Conservation (phyloP, 2,797 vertebrate species). For the Peromyscus nudipes region DNA sequence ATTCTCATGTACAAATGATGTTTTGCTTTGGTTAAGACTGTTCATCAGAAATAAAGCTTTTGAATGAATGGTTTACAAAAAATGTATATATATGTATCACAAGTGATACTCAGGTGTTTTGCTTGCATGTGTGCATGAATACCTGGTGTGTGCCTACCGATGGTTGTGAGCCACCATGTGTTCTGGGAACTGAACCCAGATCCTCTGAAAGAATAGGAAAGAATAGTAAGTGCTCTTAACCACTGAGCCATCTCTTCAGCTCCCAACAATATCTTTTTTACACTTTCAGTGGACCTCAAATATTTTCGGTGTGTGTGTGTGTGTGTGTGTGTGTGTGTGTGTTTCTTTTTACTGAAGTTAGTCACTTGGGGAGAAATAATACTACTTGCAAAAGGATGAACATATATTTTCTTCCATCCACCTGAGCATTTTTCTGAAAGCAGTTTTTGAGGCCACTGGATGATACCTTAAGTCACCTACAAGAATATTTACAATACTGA, state of each 20-base stretch:
- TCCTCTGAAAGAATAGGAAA: not conserved
- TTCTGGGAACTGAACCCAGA: not conserved
- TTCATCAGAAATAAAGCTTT: not conserved
- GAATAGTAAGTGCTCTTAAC: not conserved
- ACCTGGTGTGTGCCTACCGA: not conserved
- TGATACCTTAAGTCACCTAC: not conserved
- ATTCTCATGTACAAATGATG: not conserved
- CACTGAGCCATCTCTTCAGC: not conserved
- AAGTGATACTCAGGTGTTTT: not conserved
- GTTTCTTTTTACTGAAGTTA: not conserved
- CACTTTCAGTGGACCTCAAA: not conserved
- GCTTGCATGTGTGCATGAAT: not conserved
- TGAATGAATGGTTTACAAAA: not conserved
- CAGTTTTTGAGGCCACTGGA: not conserved
- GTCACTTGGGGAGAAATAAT: not conserved
- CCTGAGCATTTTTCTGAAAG: not conserved
- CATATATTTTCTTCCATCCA: not conserved
- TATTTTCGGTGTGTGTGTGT: not conserved
- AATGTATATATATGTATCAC: not conserved
- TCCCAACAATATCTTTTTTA: not conserved
- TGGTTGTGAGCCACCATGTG: not conserved
- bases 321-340: too few species aligned
- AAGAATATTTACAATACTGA: not conserved
- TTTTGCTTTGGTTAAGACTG: not conserved
- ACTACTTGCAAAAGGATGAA: not conserved